Base-by-base conservation (phyloP, 2,113 vertebrate genomes). In the Brienomyrus brachyistius region DNA sequence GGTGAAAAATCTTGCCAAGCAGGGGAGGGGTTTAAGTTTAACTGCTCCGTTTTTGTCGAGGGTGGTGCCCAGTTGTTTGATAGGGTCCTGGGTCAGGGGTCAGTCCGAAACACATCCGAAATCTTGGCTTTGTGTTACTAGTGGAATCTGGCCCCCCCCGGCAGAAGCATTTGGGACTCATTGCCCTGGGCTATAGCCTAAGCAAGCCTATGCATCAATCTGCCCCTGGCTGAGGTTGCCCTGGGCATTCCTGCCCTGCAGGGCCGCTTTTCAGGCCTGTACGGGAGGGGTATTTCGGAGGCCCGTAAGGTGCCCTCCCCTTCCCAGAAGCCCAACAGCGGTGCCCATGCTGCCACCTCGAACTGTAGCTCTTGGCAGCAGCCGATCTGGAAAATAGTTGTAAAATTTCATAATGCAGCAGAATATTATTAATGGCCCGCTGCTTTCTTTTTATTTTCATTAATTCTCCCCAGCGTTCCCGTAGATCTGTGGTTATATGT, bases 391-490 rank as follows among this genome's bases (percentile, higher is more conserved):
- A 88, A 88, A 88, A 88, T 62, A 88, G 56, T 66, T 62, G 87
- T 66, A n/a, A 62, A 88, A 66, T 59, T 88, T 88, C 87, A 88
- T 43, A 88, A 66, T 88, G 56, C 87, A 45, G 19, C 87, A 21
- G 54, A 66, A 62, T 88, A n/a, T 88, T 88, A 59, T 62, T 59
- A 88, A 88, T 45, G 54, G 85, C 85, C 1, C 15, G 10, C 15
- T 40, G 10, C 11, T 21, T 51, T 86, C 23, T 15, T 70, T 17
- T 56, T 88, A 48, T 86, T 66, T 89, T 47, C 4, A 80, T n/a
- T 70, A 31, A 77, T n/a, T 51, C 48, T 74, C 48, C 19, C 45
- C 47, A 23, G 47, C 1, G 23, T 86, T 21, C 85, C 23, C 2
- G n/a, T 13, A 88, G 87, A 88, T 45, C 40, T 45, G 35, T n/a